Base-by-base conservation (phyloP, 2,113 vertebrate species). In the Melanotaenia duboulayi region DNA sequence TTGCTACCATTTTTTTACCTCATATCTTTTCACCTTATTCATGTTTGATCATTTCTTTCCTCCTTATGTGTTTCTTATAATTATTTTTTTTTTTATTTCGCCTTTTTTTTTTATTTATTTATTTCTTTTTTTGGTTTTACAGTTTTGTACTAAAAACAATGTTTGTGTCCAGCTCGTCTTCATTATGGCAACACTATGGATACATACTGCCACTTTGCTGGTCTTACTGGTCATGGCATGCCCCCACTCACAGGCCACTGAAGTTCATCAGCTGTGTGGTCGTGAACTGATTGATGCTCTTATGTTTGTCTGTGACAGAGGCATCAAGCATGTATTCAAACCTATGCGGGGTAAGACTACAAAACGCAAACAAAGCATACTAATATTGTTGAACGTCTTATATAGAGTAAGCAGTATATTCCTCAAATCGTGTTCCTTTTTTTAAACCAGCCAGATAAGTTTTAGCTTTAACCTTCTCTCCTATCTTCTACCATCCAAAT, bases 231-330 rank as follows among this genome's bases (percentile, higher is more conserved):
- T 79, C 1, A 50, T 95, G 14, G 94, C 90, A 0, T 14, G 81
- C 5, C 92, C 91, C 0, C 84, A 84, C 0, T 82, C 84, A 49
- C 60, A 86, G 0, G 91, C 91, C 0, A 78, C 77, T 4, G 80
- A 88, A 28, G 92, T 52, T 54, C 94, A 95, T 68, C 93, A 94
- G 78, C 93, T 98, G 65, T 97, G 96, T 0, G 96, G 96, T 2
- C 93, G 95, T 22, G 94, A 97, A 83, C 87, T 98, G 80, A 95
- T 97, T 70, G 96, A 97, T 3, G 94, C 96, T n/a, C n/a, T n/a
- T n/a, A n/a, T n/a, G n/a, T n/a, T n/a, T n/a, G n/a, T n/a, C n/a
- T n/a, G n/a, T n/a, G n/a, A n/a, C n/a, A n/a, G n/a, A n/a, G n/a
- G n/a, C n/a, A n/a, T n/a, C n/a, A n/a, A n/a, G n/a, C n/a, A n/a